Evolutionary conservation across 2,113 vertebrate species (phyloP).

Genomic region (Hassar affinis): DNA sequence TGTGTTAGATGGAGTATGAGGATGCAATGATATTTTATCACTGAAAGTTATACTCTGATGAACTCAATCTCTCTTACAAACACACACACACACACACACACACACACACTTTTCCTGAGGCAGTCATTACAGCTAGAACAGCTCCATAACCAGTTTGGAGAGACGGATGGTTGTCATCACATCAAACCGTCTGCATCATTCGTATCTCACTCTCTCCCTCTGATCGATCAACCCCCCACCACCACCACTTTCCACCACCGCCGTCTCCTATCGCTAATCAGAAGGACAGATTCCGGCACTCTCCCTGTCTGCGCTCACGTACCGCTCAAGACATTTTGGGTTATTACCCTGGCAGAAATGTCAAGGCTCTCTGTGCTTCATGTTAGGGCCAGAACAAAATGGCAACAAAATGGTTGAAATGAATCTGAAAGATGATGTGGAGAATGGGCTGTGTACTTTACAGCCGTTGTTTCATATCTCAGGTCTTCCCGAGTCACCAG

Average conservation of each 20-base stretch:
- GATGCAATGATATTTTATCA: constrained; percentile 29
- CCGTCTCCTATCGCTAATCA: constrained; percentile 21
- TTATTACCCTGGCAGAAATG: constrained; percentile 33
- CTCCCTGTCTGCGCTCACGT: background rate
- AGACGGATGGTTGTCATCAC: constrained; percentile 28
- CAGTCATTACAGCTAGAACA: constrained; percentile 28
- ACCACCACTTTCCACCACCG: background rate
- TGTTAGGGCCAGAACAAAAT: background rate
- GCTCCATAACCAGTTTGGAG: constrained; percentile 33
- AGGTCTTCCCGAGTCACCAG: background rate
- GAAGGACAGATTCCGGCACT: constrained; percentile 22
- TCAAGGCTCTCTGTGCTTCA: background rate
- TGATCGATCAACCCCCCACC: background rate
- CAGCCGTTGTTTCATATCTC: background rate
- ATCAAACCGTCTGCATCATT: constrained; percentile 14
- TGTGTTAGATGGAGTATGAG: no score
- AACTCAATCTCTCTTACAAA: constrained; percentile 20
- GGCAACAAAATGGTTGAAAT: background rate
- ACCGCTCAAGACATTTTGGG: constrained; percentile 13
- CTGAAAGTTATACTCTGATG: constrained; percentile 14
- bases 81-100: constrained; percentile 23
- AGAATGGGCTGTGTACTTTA: background rate
- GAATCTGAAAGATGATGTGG: background rate
- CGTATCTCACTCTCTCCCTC: background rate
- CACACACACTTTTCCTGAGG: constrained; percentile 15